These are phyloP conservation scores for Rhipidura dahli DNA, from an alignment of 2,113 vertebrate species.

Conservation along the genomic window DNA sequence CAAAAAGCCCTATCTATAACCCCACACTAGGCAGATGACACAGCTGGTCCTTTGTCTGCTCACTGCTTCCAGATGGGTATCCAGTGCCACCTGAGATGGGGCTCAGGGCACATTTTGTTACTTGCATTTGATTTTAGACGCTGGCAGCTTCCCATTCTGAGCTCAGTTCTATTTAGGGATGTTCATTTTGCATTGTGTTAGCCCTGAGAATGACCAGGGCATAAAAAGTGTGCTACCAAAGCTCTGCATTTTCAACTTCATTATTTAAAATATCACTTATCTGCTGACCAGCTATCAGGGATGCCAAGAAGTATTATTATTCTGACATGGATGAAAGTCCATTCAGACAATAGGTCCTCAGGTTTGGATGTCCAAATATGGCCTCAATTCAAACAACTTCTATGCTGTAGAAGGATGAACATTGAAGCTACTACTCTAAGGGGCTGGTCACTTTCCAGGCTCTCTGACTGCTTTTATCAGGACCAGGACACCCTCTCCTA, in stretches of 20 bases:
- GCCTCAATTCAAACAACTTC: background rate
- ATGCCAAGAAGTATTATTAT: background rate
- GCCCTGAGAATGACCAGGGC: background rate
- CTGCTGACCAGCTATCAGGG: background rate
- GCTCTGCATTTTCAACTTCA: background rate
- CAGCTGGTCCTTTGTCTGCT: slow-evolving; percentile 63
- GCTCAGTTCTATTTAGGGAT: background rate
- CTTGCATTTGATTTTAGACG: background rate
- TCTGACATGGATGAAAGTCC: background rate
- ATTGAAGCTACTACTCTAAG: background rate
- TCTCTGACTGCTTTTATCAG: background rate
- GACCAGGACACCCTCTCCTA: background rate
- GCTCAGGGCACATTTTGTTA: background rate
- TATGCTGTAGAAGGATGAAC: background rate
- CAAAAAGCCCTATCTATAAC: background rate
- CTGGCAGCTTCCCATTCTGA: background rate
- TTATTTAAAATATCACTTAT: background rate
- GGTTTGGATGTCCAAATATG: background rate
- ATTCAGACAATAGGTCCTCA: background rate
- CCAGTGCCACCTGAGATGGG: background rate
- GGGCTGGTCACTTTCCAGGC: background rate
- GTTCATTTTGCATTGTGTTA: background rate
- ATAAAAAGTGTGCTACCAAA: background rate
- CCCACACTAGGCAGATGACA: background rate
- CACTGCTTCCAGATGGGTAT: background rate